Conservation (phyloP, 2,113 vertebrate genomes). For the Ochotona princeps region DNA sequence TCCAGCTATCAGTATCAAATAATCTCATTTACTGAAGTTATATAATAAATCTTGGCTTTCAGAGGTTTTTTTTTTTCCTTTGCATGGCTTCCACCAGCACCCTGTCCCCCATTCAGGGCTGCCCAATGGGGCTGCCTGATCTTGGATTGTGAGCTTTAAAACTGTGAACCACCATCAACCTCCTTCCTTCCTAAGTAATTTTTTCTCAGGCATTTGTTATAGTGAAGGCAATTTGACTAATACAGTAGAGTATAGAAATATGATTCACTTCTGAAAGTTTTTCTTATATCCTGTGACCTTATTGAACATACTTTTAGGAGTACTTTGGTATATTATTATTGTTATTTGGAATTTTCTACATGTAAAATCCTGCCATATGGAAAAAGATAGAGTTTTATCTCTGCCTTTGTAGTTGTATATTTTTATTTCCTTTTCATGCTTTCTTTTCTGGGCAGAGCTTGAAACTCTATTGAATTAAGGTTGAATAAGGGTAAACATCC, state of each 20-base stretch:
- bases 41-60: not conserved
- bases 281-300: not conserved
- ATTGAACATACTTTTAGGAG: not conserved
- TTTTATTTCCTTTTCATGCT: not conserved
- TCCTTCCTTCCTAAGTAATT: no score
- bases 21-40: not conserved
- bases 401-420: not conserved
- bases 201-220: no score
- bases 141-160: no score
- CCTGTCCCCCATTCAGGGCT: no score
- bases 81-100: no score
- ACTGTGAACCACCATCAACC: no score
- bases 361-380: not conserved
- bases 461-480: not conserved
- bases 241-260: not conserved
- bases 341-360: not conserved
- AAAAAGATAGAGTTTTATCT: not conserved
- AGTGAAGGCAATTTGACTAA: no score
- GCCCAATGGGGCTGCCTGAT: no score
- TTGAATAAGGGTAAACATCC: not conserved
- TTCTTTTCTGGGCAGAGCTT: not conserved
- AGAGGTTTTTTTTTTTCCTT: not conserved
- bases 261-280: not conserved
- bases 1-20: not conserved
- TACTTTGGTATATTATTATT: slow-evolving; percentile 1